These are phyloP conservation scores for Leptarthrus brevirostris DNA, from an alignment of 2,888 invertebrate genomes.

Conservation along the genomic window DNA sequence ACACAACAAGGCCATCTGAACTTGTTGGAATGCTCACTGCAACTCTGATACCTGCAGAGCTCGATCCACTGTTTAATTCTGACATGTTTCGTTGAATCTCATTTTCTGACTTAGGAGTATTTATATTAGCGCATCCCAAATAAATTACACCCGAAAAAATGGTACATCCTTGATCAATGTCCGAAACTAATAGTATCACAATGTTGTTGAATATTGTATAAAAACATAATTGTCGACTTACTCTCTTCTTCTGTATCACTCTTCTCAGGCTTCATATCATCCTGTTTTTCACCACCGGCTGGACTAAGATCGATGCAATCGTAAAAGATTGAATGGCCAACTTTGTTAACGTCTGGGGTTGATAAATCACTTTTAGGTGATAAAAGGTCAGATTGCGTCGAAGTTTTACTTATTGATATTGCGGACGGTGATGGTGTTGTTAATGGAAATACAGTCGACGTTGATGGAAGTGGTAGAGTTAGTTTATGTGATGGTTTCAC, in stretches of 20 bases:
- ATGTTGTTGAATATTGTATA: not conserved
- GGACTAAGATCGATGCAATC: conserved; percentile 66
- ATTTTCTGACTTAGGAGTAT: conserved; percentile 89
- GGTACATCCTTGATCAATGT: conserved; percentile 89
- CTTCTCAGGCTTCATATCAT: conserved; percentile 79
- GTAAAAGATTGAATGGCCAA: conserved; percentile 67
- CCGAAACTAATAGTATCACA: conserved; percentile 71
- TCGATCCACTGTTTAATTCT: conserved; percentile 81
- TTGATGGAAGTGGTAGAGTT: conserved; percentile 47
- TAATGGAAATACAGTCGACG: conserved; percentile 23
- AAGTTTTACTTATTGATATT: conserved; percentile 56
- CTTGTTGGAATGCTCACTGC: conserved; percentile 92
- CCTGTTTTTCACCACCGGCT: conserved; percentile 75
- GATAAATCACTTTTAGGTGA: conserved; percentile 59
- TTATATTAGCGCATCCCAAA: conserved; percentile 90
- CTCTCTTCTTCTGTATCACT: conserved; percentile 81
- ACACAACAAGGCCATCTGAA: conserved; percentile 94
- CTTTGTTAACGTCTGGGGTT: conserved; percentile 62
- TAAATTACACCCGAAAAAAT: conserved; percentile 94
- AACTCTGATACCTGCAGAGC: conserved; percentile 81
- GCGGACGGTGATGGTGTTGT: conserved; percentile 43
- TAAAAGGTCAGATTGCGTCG: conserved; percentile 51
- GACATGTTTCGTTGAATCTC: conserved; percentile 95
- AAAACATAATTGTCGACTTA: conserved; percentile 59
- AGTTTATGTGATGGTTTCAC: conserved; percentile 45